A percentile compares a stretch with the other conserved stretches of the same genome.
Conservation (phyloP, 64 coral and sea anemone genomes). For the Stichodactyla helianthus region DNA sequence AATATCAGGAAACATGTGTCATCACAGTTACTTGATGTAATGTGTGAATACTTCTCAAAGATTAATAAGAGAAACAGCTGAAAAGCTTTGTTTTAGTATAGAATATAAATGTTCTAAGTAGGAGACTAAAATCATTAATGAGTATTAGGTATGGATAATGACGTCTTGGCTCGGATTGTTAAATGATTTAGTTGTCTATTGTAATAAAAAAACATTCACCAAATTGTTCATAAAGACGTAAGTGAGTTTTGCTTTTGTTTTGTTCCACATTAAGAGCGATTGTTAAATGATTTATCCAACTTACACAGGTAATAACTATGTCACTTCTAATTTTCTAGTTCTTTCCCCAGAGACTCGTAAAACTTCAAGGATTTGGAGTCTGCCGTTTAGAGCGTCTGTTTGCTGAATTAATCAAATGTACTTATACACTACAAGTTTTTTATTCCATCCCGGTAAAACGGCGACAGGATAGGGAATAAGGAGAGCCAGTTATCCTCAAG, state of each 20-base stretch:
- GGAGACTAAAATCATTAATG: not conserved
- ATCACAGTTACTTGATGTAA: not conserved
- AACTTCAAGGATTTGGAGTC: not conserved
- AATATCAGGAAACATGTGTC: not conserved
- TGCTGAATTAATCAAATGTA: not conserved
- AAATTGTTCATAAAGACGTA: not conserved
- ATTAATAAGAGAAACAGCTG: not conserved
- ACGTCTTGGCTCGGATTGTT: not conserved
- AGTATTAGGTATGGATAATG: not conserved
- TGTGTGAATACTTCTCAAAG: not conserved
- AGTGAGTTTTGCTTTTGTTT: not conserved
- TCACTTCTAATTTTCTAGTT: not conserved
- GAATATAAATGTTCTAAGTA: not conserved
- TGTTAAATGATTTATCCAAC: not conserved
- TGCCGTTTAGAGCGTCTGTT: not conserved
- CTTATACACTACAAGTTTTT: not conserved
- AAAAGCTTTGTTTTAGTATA: not conserved
- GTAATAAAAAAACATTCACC: conserved; percentile 3
- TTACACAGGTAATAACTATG: not conserved
- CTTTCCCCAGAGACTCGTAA: not conserved
- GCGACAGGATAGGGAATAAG: conserved; percentile 23
- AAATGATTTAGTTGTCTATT: not conserved
- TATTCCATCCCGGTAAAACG: not conserved
- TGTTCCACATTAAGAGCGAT: not conserved
- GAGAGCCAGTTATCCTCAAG: conserved; percentile 20